phyloP scores from a whole-genome alignment of 2,113 vertebrate species.

The Dicrurus megarhynchus region DNA sequence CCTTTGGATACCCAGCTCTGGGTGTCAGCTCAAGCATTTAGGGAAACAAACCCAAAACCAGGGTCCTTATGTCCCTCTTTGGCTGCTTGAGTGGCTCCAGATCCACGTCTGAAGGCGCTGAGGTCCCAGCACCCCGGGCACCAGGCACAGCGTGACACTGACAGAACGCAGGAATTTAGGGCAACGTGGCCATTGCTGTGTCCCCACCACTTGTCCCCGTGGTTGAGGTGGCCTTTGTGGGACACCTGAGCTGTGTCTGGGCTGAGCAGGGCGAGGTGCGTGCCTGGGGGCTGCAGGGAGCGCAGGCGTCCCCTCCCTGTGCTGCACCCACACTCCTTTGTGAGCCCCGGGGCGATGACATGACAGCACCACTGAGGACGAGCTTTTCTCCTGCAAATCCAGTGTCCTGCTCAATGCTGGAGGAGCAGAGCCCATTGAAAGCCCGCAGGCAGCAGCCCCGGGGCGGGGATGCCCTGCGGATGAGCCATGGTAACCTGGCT shows the following conservation, averaged over 20 bases:
- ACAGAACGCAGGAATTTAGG: neutral
- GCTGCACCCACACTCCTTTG: neutral
- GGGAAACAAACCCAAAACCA: neutral
- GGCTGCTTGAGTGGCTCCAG: neutral
- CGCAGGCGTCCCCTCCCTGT: neutral
- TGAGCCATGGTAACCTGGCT: slow-evolving; percentile 61
- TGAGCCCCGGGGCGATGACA: neutral
- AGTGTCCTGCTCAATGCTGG: neutral
- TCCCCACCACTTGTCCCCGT: fast-evolving
- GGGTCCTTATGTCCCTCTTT: fast-evolving
- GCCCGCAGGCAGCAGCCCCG: neutral
- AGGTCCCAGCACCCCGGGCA: fast-evolving
- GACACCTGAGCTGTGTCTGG: neutral
- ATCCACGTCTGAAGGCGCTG: fast-evolving
- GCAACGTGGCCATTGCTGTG: neutral
- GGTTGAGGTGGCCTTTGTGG: neutral
- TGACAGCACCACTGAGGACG: slow-evolving; percentile 7
- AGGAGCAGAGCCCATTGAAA: neutral
- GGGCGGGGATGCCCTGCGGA: neutral
- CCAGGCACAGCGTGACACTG: neutral
- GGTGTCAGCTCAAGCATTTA: neutral
- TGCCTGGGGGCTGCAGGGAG: neutral
- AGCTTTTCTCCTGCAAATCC: slow-evolving; percentile 8
- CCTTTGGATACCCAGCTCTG: neutral
- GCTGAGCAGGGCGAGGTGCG: neutral